These are phyloP conservation scores for Sclerurus mexicanus DNA, from an alignment of 2,113 vertebrate species.

Conservation along the genomic window DNA sequence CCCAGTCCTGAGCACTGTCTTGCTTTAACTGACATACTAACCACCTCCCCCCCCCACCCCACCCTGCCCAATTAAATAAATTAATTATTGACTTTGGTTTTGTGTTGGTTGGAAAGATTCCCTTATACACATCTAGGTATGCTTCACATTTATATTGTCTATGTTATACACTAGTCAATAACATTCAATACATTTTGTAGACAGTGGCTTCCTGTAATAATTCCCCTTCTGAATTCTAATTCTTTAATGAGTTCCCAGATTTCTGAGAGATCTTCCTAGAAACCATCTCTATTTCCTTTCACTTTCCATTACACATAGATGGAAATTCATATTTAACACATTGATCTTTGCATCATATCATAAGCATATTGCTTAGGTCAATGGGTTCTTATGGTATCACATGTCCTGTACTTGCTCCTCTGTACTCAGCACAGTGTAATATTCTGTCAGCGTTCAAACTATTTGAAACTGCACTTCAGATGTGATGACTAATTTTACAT, in stretches of 20 bases:
- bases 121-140: background rate
- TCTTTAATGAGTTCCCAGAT: background rate
- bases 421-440: background rate
- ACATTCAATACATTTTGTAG: background rate
- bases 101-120: background rate
- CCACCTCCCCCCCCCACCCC: too few relatives aligned
- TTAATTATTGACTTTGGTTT: background rate
- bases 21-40: background rate
- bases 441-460: background rate
- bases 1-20: background rate
- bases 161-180: background rate
- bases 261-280: background rate
- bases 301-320: background rate
- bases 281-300: background rate
- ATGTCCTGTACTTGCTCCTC: background rate
- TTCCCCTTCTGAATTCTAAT: background rate
- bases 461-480: background rate
- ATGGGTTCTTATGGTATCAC: background rate
- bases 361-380: background rate
- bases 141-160: background rate
- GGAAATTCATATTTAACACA: background rate
- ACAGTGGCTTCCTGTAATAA: background rate
- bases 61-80: background rate
- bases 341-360: background rate
- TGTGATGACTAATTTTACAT: background rate